Conservation (phyloP, 2,888 invertebrate genomes). For the Cyaniris semiargus region DNA sequence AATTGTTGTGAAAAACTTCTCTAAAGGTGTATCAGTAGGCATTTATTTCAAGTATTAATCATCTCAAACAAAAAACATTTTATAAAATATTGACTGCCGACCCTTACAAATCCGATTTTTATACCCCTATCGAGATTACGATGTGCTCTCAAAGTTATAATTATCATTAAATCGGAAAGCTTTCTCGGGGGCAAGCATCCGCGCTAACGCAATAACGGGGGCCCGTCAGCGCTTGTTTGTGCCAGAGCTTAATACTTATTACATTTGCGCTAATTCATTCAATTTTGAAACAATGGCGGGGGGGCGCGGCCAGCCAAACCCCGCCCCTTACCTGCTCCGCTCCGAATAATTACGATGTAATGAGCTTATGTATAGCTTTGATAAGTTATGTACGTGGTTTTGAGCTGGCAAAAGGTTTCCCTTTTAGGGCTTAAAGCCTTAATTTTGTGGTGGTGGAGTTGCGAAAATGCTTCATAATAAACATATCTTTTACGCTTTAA, state of each 20-base stretch:
- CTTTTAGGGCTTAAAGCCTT: not conserved
- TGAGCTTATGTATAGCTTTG: conserved; percentile 9
- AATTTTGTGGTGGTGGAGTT: not conserved
- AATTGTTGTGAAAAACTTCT: too few species aligned
- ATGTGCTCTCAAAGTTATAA: conserved; percentile 6
- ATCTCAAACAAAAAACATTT: too few species aligned
- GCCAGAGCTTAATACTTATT: conserved; percentile 74
- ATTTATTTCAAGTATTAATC: too few species aligned
- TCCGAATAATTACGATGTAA: conserved; percentile 1
- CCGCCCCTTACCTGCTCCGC: conserved; percentile 65
- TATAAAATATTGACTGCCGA: too few species aligned
- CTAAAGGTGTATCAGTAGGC: too few species aligned
- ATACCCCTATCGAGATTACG: conserved; percentile 5
- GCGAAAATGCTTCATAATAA: not conserved
- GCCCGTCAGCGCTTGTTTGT: conserved; percentile 69
- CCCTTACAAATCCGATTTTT: not conserved
- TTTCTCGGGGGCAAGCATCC: conserved; percentile 54
- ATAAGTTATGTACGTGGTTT: not conserved
- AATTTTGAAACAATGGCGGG: conserved; percentile 73
- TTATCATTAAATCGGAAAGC: conserved; percentile 53
- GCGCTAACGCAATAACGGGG: conserved; percentile 72
- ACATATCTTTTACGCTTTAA: too few species aligned
- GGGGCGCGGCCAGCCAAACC: conserved; percentile 61
- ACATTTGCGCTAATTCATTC: conserved; percentile 79
- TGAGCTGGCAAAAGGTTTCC: not conserved